Base-by-base conservation (phyloP, 2,888 invertebrate genomes). In the Trimorus sp. region DNA sequence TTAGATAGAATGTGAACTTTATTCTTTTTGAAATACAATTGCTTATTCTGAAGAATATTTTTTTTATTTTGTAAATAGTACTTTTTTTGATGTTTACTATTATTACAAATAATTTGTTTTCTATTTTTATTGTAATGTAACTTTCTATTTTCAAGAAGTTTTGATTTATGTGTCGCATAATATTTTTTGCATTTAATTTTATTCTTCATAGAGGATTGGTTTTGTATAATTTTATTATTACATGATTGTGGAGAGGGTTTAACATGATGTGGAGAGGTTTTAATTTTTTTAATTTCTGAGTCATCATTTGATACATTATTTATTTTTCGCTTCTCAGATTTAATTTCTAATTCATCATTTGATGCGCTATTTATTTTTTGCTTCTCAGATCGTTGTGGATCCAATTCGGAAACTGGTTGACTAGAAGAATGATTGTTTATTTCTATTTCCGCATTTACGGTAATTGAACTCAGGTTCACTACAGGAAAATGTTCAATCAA, bases 401-500 rank as follows among this genome's bases (percentile, higher is more conserved):
- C 4, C 26, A 3, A 4, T 26, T 26, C 26, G 4, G 26, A 26
- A 26, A 26, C 26, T 26, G 4, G 26, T 26, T 26, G 26, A 26
- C 2, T 26, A 26, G 2, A 26, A 4, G 26, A 26, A 26, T n/a
- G n/a, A n/a, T n/a, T n/a, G n/a, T n/a, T n/a, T n/a, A n/a, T n/a
- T n/a, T n/a, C n/a, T n/a, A n/a, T n/a, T n/a, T n/a, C n/a, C n/a
- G n/a, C n/a, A n/a, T n/a, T n/a, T n/a, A n/a, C n/a, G n/a, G n/a
- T n/a, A 26, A 26, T 26, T 26, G 36, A 45, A 1, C 12, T 58
- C 38, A 15, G n/a, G n/a, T 37, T 51, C 37, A 38, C 14, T 8
- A 7, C 26, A 38, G 58, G 58, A 58, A 58, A 58, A 58, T 58
- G 58, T 58, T 37, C 37, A 15, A 66, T 66, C 3, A 7, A 6